Evolutionary conservation across 92 coral and sea anemone genomes (phyloP).

Genomic region (Phenganax stokvisi): DNA sequence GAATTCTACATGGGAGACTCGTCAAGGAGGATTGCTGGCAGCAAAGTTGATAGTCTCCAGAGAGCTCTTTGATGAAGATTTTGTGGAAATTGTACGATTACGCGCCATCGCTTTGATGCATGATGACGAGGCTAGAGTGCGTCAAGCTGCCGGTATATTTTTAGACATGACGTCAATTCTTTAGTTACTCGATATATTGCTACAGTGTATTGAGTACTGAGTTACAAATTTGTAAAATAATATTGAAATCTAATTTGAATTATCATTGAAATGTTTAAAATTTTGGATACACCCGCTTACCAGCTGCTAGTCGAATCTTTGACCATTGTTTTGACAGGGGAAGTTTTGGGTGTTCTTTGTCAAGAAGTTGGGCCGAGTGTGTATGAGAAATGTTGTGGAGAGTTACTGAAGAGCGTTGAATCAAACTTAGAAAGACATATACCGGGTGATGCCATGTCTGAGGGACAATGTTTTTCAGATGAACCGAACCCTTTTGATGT

Average conservation of each 20-base stretch:
- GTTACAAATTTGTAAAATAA: too few species aligned
- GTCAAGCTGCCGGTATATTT: slow-evolving; percentile 75
- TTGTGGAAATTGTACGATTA: slow-evolving; percentile 54
- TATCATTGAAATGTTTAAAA: too few species aligned
- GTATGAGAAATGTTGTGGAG: slow-evolving; percentile 59
- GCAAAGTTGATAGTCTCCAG: slow-evolving; percentile 60
- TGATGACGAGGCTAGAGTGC: slow-evolving; percentile 85
- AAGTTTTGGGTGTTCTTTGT: slow-evolving; percentile 81
- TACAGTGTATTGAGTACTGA: too few species aligned
- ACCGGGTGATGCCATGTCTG: slow-evolving; percentile 50
- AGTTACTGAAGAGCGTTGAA: slow-evolving; percentile 64
- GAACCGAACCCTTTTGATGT: slow-evolving; percentile 36
- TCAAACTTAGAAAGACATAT: slow-evolving; percentile 78
- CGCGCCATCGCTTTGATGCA: slow-evolving; percentile 66
- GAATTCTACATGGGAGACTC: slow-evolving; percentile 67
- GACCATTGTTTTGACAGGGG: slow-evolving; percentile 53
- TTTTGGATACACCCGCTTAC: background rate
- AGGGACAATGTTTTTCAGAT: slow-evolving; percentile 23
- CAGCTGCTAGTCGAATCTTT: background rate
- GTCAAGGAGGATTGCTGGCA: slow-evolving; percentile 75
- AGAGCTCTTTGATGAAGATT: slow-evolving; percentile 56
- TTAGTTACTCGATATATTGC: too few species aligned
- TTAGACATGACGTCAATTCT: background rate
- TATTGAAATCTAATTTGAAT: too few species aligned
- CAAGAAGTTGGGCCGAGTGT: slow-evolving; percentile 59